Evolutionary conservation across 2,113 vertebrate genomes (phyloP).

Genomic region (Carollia perspicillata): DNA sequence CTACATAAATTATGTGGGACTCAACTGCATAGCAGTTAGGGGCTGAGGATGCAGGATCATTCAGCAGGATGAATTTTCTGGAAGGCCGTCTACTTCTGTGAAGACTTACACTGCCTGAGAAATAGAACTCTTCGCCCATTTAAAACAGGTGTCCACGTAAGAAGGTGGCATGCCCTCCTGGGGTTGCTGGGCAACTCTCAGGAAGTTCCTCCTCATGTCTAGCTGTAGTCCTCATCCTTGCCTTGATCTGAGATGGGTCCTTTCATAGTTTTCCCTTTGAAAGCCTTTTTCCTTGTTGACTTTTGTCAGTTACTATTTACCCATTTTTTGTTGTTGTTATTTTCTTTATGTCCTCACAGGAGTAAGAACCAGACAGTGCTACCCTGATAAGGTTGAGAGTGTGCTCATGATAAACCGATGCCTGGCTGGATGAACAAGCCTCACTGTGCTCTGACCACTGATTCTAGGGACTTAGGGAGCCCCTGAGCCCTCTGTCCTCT

Average conservation of each 20-base stretch:
- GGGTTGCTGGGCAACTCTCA: background rate
- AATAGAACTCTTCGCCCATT: background rate
- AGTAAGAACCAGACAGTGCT: background rate
- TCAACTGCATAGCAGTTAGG: background rate
- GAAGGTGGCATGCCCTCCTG: background rate
- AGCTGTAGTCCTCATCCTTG: background rate
- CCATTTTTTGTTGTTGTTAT: background rate
- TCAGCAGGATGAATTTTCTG: background rate
- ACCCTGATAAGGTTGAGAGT: background rate
- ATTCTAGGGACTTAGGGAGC: background rate
- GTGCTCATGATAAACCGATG: background rate
- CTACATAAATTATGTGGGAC: background rate
- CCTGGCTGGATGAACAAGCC: background rate
- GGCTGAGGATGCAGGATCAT: background rate
- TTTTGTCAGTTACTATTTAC: background rate
- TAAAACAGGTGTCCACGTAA: background rate
- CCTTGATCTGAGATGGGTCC: background rate
- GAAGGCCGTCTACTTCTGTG: background rate
- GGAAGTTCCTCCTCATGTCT: background rate
- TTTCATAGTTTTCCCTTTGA: background rate
- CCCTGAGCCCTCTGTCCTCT: too few species aligned
- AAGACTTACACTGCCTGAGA: background rate
- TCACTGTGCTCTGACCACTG: rapidly evolving
- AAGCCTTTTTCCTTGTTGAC: background rate
- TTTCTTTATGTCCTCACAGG: background rate